These are phyloP conservation scores for Amazona guildingii DNA, from an alignment of 2,113 vertebrate species.

Conservation along the genomic window DNA sequence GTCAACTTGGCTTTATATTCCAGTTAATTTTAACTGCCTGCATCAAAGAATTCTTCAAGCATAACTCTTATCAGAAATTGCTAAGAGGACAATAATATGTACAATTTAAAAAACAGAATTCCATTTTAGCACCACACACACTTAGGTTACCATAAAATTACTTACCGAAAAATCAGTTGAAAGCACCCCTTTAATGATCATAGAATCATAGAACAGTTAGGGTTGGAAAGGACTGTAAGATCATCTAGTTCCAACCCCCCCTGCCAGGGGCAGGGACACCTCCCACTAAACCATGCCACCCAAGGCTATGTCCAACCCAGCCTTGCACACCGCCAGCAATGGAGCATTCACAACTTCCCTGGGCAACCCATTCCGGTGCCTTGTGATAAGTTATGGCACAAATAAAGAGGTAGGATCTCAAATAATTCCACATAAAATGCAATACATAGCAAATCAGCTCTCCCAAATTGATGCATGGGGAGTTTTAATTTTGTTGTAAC, in stretches of 20 bases:
- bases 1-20: neutral
- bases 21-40: neutral
- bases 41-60: neutral
- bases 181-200: neutral
- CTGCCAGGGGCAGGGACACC: no score
- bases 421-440: neutral
- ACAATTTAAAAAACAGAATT: neutral
- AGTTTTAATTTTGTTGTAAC: neutral
- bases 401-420: neutral
- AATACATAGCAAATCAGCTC: neutral
- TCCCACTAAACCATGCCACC: no score
- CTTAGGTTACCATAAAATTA: neutral
- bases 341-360: no score
- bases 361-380: no score
- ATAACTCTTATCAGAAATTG: neutral
- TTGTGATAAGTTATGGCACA: neutral
- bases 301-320: no score
- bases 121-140: neutral
- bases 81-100: neutral
- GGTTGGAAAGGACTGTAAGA: no score
- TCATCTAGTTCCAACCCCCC: no score
- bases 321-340: no score
- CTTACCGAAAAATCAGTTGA: neutral
- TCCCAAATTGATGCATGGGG: neutral
- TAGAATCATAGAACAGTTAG: no score